Evolutionary conservation across 2,113 vertebrate species (phyloP).

Genomic region (Dasyprocta punctata): DNA sequence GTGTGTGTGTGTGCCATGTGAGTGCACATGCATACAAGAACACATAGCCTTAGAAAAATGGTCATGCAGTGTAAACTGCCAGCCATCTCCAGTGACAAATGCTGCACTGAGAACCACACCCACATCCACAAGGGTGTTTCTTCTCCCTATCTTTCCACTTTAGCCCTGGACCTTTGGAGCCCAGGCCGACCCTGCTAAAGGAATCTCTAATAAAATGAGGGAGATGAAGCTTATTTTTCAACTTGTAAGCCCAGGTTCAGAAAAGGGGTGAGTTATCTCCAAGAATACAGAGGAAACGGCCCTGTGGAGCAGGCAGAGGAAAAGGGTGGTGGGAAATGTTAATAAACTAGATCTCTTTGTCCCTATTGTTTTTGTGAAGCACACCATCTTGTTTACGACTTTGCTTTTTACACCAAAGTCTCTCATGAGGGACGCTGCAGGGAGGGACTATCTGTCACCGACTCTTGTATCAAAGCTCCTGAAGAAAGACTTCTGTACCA

Average conservation of each 20-base stretch:
- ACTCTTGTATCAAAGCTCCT: neutral
- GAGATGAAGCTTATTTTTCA: neutral
- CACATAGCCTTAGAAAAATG: neutral
- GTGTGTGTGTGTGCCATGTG: neutral
- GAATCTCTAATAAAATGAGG: neutral
- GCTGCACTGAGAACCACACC: neutral
- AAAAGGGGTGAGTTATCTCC: neutral
- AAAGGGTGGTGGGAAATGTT: neutral
- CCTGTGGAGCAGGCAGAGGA: neutral
- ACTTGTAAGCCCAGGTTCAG: neutral
- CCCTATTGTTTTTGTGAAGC: neutral
- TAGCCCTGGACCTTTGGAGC: neutral
- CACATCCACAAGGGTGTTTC: neutral
- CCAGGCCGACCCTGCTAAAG: neutral
- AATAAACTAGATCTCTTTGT: neutral
- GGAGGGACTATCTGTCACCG: neutral
- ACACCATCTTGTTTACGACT: neutral
- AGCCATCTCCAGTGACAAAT: neutral
- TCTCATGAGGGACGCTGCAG: neutral
- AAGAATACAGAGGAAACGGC: neutral
- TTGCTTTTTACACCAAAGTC: neutral
- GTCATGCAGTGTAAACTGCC: fast-evolving
- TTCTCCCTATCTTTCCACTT: neutral
- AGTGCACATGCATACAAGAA: neutral
- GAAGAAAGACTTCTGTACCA: neutral